Evolutionary conservation across 1,140 invertebrate species (phyloP), one percentile per base, ranked within the genome.

Genomic region (Papilio glaucus): DNA sequence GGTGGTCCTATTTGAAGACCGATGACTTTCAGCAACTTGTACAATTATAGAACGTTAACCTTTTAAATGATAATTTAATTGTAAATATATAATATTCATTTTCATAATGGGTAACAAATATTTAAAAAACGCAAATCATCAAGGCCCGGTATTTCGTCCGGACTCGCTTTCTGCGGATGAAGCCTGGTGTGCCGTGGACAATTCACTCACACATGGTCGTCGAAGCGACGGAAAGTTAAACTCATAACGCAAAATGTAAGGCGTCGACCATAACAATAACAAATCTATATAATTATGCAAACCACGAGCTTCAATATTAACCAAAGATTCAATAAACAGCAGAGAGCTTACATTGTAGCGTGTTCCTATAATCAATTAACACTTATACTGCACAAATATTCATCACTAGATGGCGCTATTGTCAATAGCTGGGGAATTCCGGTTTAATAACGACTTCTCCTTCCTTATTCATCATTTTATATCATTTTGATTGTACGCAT

Each of bases 261-360:
- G 8, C 62, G 29, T 38, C 39, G 33, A 63, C 39, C 18, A 63
- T 38, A 38, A 63, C n/a, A 38, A 63, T 21, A 21, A 39, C 38
- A 63, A 24, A 39, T 21, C 15, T 63, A 37, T 7, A 21, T 39
- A 39, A 63, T 63, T 39, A 63, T 15, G 15, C 37, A 63, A 38
- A 38, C 33, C 62, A 63, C 29, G 62, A 63, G 62, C 15, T 38
- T 38, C 62, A 39, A 38, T 63, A 38, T 63, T 39, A 5, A 63
- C 33, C 37, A 21, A 21, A 39, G 33, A 63, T 10, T 39, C 3
- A 63, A 41, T 63, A 63, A 63, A 63, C 37, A 63, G 10, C 62
- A 21, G 9, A 49, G 1, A 21, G 29, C 10, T 39, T 62, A 63
- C 62, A 63, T 63, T 63, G 62, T 63, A 38, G 15, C 6, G 4